These are phyloP conservation scores for Melanotaenia maccullochi DNA, from an alignment of 2,797 vertebrate genomes.

Conservation along the genomic window DNA sequence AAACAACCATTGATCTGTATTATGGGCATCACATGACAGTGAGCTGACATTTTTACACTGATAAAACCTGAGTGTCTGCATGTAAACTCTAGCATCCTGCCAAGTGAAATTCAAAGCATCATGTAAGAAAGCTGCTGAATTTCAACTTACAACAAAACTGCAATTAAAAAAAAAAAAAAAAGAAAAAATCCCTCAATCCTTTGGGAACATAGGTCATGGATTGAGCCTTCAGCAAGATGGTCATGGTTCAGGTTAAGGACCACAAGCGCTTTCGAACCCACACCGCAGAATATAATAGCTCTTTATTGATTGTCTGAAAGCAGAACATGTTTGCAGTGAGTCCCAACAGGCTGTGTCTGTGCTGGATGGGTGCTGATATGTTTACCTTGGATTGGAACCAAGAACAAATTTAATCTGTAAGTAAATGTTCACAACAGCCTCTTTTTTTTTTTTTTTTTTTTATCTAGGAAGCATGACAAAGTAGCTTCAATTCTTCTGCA, in stretches of 20 bases:
- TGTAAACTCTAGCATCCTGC: slow-evolving; percentile 3
- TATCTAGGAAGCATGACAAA: slow-evolving; percentile 13
- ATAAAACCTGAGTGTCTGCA: slow-evolving; percentile 10
- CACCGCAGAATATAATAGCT: slow-evolving; percentile 57
- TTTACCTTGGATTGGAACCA: slow-evolving; percentile 38
- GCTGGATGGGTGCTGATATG: background rate
- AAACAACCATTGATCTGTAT: slow-evolving; percentile 9
- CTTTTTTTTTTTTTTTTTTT: slow-evolving; percentile 19
- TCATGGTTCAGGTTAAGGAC: slow-evolving; percentile 50
- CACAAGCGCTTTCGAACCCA: slow-evolving; percentile 12
- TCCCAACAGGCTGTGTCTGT: slow-evolving; percentile 35
- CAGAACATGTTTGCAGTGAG: slow-evolving; percentile 40
- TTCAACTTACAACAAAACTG: background rate
- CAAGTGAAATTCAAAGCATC: background rate
- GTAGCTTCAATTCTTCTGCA: background rate
- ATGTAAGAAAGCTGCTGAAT: slow-evolving; percentile 7
- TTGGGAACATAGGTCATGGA: slow-evolving; percentile 35
- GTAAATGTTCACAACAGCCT: slow-evolving; percentile 9
- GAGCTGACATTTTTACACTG: slow-evolving; percentile 17
- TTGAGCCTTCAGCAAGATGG: slow-evolving; percentile 26
- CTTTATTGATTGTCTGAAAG: slow-evolving; percentile 65
- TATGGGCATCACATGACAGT: slow-evolving; percentile 27
- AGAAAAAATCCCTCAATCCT: slow-evolving; percentile 6
- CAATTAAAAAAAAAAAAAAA: background rate
- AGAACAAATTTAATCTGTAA: slow-evolving; percentile 24